Evolutionary conservation across 2,113 vertebrate species (phyloP), one percentile per base, ranked within the genome.

Genomic region (Larimichthys polyactis): DNA sequence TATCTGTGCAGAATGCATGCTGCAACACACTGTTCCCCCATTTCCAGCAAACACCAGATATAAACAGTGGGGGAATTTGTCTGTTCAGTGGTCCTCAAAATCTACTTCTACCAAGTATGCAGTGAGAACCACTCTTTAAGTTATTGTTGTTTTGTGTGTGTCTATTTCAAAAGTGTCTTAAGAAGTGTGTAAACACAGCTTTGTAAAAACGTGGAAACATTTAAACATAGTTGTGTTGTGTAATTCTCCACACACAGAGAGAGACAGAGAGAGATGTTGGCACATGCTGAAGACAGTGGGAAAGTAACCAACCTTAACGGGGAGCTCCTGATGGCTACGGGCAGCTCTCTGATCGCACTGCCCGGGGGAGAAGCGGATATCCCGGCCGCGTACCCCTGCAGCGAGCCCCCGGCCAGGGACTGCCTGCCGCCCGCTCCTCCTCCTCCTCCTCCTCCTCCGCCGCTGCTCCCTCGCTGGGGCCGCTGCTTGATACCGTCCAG

Each of bases 401-500:
- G 93, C 81, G 91, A 91, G 81, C 91, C 92, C 78, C 87, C 93
- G 62, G 90, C 75, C 60, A 92, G 82, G 52, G 93, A 87, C 90
- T 94, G 91, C 83, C 94, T 90, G 77, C 90, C 86, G 44, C 90
- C 89, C 0, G 52, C 85, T 71, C 93, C 88, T 11, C 16, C 87
- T 43, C 86, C 91, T 77, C 92, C 87, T 16, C 44, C 84, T 22
- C 82, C 90, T 75, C 32, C 32, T 36, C 91, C 93, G 70, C 92
- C 92, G 22, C 87, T 86, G 22, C 88, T 86, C 20, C 96, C 90
- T 79, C 92, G 78, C 85, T 91, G 93, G 46, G 97, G 97, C 84
- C 97, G 95, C 95, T 97, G 96, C 52, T 96, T 96, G 86, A 99
- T 97, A 78, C 97, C 97, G 91, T 99, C 97, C 91, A 99, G 94